phyloP scores from a whole-genome alignment of 1,140 invertebrate species.

The Drosophila gunungcola region DNA sequence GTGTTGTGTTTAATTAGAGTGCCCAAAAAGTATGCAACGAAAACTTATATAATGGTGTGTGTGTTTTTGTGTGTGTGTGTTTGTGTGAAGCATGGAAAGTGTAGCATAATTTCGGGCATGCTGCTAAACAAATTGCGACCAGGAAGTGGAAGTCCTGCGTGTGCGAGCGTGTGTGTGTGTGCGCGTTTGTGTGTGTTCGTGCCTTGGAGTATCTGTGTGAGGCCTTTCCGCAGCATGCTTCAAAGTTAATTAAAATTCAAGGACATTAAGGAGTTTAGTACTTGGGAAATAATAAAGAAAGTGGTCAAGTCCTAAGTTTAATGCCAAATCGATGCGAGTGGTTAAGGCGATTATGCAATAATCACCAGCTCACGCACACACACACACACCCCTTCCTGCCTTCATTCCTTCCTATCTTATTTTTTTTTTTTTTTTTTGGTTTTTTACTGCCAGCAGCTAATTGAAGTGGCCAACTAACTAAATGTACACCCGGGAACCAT shows the following conservation, averaged over 20 bases:
- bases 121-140: slow-evolving; percentile 57
- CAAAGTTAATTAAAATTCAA: slow-evolving; percentile 74
- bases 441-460: slow-evolving; percentile 43
- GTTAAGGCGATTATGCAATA: slow-evolving; percentile 61
- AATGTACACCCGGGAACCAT: slow-evolving; percentile 65
- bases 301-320: neutral
- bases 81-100: slow-evolving; percentile 50
- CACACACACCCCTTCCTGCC: slow-evolving; percentile 1
- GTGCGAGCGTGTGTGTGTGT: slow-evolving; percentile 60
- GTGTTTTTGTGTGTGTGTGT: slow-evolving; percentile 28
- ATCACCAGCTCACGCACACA: slow-evolving; percentile 26
- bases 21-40: slow-evolving; percentile 58
- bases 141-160: slow-evolving; percentile 48
- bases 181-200: neutral
- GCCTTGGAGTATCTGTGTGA: slow-evolving; percentile 8
- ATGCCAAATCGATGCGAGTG: slow-evolving; percentile 42
- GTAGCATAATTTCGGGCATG: slow-evolving; percentile 74
- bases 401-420: neutral
- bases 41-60: slow-evolving; percentile 63
- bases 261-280: slow-evolving; percentile 41
- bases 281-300: neutral
- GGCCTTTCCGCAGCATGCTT: slow-evolving; percentile 35
- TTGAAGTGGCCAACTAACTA: slow-evolving; percentile 64
- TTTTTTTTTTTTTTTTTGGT: neutral
- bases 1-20: neutral